Percentiles rank a stretch among this genome's conserved stretches.
Evolutionary conservation across 2,888 invertebrate genomes (phyloP).

Genomic region (Lydus trimaculatus): DNA sequence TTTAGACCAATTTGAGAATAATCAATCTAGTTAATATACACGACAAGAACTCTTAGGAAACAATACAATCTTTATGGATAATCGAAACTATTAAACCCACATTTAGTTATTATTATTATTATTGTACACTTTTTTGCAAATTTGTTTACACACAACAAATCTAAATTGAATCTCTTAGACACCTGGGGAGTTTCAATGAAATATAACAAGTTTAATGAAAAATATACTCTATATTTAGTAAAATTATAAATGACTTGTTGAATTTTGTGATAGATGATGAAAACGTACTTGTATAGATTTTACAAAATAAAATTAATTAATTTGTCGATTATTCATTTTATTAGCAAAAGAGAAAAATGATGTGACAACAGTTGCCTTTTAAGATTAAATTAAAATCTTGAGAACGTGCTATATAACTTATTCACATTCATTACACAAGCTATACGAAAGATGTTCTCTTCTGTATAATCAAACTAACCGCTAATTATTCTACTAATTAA

Average conservation of each 20-base stretch:
- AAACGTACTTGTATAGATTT: not conserved
- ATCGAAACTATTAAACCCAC: slow-evolving; percentile 3
- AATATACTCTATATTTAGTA: not conserved
- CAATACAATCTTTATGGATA: slow-evolving; percentile 1
- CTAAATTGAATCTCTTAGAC: slow-evolving; percentile 8
- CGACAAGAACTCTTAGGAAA: not conserved
- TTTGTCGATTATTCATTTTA: not conserved
- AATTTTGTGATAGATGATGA: not conserved
- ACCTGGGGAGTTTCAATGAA: not conserved
- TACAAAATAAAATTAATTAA: not conserved
- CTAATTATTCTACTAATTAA: slow-evolving; percentile 31
- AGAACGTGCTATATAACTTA: not conserved
- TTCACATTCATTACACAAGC: not conserved
- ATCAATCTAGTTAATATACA: not conserved
- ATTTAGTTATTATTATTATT: not conserved
- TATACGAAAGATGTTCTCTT: not conserved
- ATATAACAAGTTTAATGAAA: not conserved
- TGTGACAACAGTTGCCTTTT: not conserved
- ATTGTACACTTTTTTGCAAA: not conserved
- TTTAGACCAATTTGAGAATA: not conserved
- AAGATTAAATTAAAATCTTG: not conserved
- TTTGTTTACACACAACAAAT: slow-evolving; percentile 5
- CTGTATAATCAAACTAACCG: slow-evolving; percentile 20
- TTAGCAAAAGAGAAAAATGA: not conserved
- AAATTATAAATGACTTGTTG: not conserved